A percentile compares a stretch with the other conserved stretches of the same genome.
Evolutionary conservation across 2,888 invertebrate genomes (phyloP).

Genomic region (Rhingia campestris): DNA sequence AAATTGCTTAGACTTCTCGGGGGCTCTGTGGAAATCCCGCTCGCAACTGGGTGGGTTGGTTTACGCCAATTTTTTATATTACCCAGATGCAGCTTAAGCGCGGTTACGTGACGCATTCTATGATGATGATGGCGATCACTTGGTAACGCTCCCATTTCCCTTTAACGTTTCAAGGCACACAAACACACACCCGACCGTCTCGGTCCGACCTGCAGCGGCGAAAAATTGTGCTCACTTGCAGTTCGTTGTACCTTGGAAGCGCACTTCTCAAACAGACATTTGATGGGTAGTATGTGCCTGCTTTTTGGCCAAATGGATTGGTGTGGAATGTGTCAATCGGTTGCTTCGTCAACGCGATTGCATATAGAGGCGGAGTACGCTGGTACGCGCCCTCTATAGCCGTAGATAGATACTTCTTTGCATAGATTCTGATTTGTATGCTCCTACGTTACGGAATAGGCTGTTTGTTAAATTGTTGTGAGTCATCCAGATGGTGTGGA

Average conservation of each 20-base stretch:
- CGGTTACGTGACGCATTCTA: slow-evolving; percentile 57
- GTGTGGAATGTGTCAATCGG: slow-evolving; percentile 69
- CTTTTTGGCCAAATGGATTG: slow-evolving; percentile 66
- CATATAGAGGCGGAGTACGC: slow-evolving; percentile 1
- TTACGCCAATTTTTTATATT: slow-evolving; percentile 60
- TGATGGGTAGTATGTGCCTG: slow-evolving; percentile 55
- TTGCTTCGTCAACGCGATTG: slow-evolving; percentile 1
- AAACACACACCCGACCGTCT: slow-evolving; percentile 33
- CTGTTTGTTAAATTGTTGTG: slow-evolving; percentile 73
- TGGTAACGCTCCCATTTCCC: slow-evolving; percentile 73
- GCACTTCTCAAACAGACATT: slow-evolving; percentile 57
- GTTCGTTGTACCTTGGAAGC: slow-evolving; percentile 67
- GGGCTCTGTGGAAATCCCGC: slow-evolving; percentile 43
- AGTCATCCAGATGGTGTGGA: slow-evolving; percentile 74
- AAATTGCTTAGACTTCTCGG: slow-evolving; percentile 34
- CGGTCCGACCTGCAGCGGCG: slow-evolving; percentile 12
- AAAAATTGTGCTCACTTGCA: slow-evolving; percentile 1
- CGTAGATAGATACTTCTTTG: slow-evolving; percentile 5
- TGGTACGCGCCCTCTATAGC: slow-evolving; percentile 4
- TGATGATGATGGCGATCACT: slow-evolving; percentile 23
- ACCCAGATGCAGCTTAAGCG: slow-evolving; percentile 52
- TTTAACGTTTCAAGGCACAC: slow-evolving; percentile 58
- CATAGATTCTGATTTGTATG: slow-evolving; percentile 65
- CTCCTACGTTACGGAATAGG: slow-evolving; percentile 58
- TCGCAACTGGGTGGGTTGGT: slow-evolving; percentile 49